Conservation (phyloP, 2,113 vertebrate species). For the Pogonocichla stellata region DNA sequence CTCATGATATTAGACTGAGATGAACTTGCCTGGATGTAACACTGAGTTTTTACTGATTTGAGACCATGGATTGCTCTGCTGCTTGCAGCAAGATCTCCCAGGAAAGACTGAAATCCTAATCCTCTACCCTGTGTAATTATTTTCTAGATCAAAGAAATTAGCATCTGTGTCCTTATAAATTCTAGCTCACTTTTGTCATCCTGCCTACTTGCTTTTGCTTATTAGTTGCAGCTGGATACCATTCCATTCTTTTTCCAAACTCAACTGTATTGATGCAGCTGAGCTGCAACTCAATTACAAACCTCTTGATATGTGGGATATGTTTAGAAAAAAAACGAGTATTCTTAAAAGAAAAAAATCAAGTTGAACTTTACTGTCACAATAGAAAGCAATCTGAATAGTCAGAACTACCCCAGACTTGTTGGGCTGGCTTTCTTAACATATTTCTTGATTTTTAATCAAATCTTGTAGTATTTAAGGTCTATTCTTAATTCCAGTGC, state of each 20-base stretch:
- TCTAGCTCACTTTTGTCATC: not conserved
- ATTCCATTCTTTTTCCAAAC: not conserved
- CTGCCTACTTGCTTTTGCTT: not conserved
- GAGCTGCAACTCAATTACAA: not conserved
- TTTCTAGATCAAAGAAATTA: not conserved
- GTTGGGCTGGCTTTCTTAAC: not conserved
- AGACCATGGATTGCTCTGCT: not conserved
- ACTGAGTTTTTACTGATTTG: not conserved
- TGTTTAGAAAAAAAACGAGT: rapidly evolving
- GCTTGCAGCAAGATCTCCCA: not conserved
- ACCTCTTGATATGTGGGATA: not conserved
- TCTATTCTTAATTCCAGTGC: not conserved
- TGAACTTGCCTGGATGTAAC: not conserved
- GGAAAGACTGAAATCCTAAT: not conserved
- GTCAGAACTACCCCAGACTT: not conserved
- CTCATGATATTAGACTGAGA: not conserved
- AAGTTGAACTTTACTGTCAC: not conserved
- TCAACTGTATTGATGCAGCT: not conserved
- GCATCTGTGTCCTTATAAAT: not conserved
- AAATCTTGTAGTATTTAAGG: not conserved
- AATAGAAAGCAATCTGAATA: not conserved
- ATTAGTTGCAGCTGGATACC: not conserved
- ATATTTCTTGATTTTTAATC: not conserved
- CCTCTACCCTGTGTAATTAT: not conserved
- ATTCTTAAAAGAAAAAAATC: not conserved